Evolutionary conservation across 2,888 invertebrate species (phyloP), one percentile per base, ranked within the genome.

Genomic region (Phengaris alcon): DNA sequence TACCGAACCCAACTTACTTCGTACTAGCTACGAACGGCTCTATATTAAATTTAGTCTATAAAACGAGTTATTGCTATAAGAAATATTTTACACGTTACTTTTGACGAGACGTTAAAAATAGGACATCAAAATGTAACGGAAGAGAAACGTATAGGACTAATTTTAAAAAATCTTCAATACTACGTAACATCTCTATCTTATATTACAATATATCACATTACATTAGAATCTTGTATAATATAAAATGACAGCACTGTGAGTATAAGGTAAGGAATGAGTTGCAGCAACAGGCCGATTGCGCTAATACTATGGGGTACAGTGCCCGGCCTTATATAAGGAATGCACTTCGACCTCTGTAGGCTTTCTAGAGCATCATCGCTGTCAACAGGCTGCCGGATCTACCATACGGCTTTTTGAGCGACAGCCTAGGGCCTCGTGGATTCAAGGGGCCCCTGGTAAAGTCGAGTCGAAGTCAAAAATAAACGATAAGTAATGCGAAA

Each of bases 221-320:
- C 81, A 86, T 93, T 92, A 92, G 91, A 92, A 91, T 92, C 80
- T 90, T 90, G 90, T 91, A 90, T 87, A 64, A 88, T 84, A 83
- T 82, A 75, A 80, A 77, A 78, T 77, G 74, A 76, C 77, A 76
- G 75, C 76, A 78, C 76, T 78, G 75, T 79, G 77, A 77, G 79
- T 77, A n/a, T n/a, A 79, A 78, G 69, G 51, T 48, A 64, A 55
- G 22, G 13, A 3, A 59, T 52, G 48, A 75, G n/a, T 55, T 69
- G 55, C 57, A 69, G 46, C 22, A 74, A 74, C 72, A 69, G 48
- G 69, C 69, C 69, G 48, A 48, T 48, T 48, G 69, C 69, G 70
- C n/a, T 70, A 64, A 51, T 51, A 51, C 51, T 52, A 70, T 22
- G 15, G 70, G 70, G 48, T 70, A 35, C 59, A 22, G 22, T 35